Percentiles rank a stretch among this genome's conserved stretches.
phyloP scores from a whole-genome alignment of 2,797 vertebrate species.

The Sebastes glaucus region DNA sequence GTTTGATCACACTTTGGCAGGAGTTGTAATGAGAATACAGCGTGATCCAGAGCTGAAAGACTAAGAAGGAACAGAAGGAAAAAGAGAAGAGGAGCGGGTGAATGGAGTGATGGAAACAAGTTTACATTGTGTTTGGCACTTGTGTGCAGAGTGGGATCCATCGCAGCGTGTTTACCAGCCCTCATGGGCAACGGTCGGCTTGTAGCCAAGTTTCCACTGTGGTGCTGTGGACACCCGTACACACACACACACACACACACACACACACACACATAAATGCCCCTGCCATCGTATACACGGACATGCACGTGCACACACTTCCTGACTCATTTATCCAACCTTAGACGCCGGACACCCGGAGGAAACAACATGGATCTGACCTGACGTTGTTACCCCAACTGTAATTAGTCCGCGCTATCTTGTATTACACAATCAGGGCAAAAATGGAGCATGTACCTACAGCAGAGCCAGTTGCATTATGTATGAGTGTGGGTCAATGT shows the following conservation, averaged over 20 bases:
- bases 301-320: slow-evolving; percentile 21
- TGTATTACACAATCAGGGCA: slow-evolving; percentile 13
- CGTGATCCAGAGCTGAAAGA: neutral
- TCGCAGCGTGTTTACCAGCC: slow-evolving; percentile 67
- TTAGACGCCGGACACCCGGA: neutral
- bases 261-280: slow-evolving; percentile 27
- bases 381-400: neutral
- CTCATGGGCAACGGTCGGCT: slow-evolving; percentile 64
- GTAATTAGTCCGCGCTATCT: neutral
- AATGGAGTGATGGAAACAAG: slow-evolving; percentile 64
- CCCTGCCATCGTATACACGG: slow-evolving; percentile 21
- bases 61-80: neutral
- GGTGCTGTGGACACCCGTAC: slow-evolving; percentile 32
- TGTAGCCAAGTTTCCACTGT: slow-evolving; percentile 74
- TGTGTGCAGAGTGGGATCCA: slow-evolving; percentile 65
- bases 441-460: slow-evolving; percentile 15
- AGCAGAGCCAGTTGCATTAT: slow-evolving; percentile 9
- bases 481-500: slow-evolving; percentile 10
- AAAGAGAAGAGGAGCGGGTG: slow-evolving; percentile 13
- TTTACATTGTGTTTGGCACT: slow-evolving; percentile 72
- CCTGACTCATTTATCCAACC: slow-evolving; percentile 31
- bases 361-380: slow-evolving; percentile 5
- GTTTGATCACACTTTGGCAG: neutral
- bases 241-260: slow-evolving; percentile 12
- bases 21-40: neutral